These are phyloP conservation scores for Dryobotodes eremita DNA, from an alignment of 2,888 invertebrate species.

Conservation along the genomic window DNA sequence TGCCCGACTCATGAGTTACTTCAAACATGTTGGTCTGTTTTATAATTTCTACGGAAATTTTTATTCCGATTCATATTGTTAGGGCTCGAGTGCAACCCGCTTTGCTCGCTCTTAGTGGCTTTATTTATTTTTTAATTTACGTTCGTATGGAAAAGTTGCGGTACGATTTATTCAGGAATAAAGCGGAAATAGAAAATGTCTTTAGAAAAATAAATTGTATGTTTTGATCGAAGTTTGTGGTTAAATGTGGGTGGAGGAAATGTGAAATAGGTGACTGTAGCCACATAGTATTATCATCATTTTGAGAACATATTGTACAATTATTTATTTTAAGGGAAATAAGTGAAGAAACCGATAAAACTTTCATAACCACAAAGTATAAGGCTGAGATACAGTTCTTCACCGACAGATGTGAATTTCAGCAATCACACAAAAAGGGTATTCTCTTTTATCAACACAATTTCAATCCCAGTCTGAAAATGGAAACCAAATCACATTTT, in stretches of 20 bases:
- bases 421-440: background rate
- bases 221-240: constrained; percentile 23
- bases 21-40: constrained; percentile 85
- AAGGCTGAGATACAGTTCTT: background rate
- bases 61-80: constrained; percentile 73
- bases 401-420: background rate
- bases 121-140: constrained; percentile 57
- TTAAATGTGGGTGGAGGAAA: background rate
- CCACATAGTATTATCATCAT: background rate
- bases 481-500: constrained; percentile 2
- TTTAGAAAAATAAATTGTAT: constrained; percentile 12
- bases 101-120: constrained; percentile 38
- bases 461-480: background rate
- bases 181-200: constrained; percentile 45
- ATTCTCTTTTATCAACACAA: background rate
- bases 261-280: background rate
- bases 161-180: constrained; percentile 40
- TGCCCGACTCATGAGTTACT: constrained; percentile 83
- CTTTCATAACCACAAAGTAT: background rate
- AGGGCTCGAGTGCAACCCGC: constrained; percentile 53
- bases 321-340: background rate
- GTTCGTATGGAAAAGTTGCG: constrained; percentile 32
- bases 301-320: background rate
- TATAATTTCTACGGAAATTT: constrained; percentile 81
- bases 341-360: background rate